phyloP scores from a whole-genome alignment of 2,113 vertebrate genomes.

The Scomber colias region DNA sequence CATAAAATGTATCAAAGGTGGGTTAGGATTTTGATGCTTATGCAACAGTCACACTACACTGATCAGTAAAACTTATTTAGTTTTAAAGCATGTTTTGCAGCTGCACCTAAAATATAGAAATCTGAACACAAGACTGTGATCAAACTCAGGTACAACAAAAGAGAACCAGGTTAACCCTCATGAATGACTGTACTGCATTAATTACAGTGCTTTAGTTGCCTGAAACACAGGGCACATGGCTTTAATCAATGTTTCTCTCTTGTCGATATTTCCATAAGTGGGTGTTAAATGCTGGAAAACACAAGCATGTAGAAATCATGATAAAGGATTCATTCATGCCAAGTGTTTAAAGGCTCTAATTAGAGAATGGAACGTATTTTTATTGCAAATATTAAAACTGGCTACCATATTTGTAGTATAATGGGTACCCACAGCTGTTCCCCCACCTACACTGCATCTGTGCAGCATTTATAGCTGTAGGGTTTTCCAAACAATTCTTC shows the following conservation, averaged over 20 bases:
- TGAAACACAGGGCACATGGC: constrained; percentile 21
- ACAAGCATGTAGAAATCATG: constrained; percentile 12
- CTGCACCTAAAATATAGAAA: neutral
- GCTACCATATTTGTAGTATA: constrained; percentile 47
- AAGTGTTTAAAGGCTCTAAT: constrained; percentile 63
- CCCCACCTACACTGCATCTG: constrained; percentile 31
- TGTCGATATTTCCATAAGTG: constrained; percentile 49
- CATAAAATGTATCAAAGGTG: too few relatives aligned
- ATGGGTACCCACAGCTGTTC: constrained; percentile 24
- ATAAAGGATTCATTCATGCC: constrained; percentile 48
- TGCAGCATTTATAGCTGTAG: constrained; percentile 10
- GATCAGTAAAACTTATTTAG: neutral
- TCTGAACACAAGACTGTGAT: neutral
- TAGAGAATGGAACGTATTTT: constrained; percentile 64
- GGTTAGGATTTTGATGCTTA: neutral
- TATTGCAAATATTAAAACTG: constrained; percentile 67
- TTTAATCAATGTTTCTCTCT: constrained; percentile 45
- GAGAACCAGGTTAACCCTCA: neutral
- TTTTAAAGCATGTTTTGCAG: neutral
- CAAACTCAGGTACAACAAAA: neutral
- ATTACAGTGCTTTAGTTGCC: constrained; percentile 2
- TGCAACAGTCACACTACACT: neutral
- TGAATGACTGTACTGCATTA: neutral
- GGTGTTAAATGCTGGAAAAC: constrained; percentile 66
- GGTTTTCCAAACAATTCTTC: constrained; percentile 26